Evolutionary conservation across 1,140 invertebrate species (phyloP).

Genomic region (Drosophila dunni): DNA sequence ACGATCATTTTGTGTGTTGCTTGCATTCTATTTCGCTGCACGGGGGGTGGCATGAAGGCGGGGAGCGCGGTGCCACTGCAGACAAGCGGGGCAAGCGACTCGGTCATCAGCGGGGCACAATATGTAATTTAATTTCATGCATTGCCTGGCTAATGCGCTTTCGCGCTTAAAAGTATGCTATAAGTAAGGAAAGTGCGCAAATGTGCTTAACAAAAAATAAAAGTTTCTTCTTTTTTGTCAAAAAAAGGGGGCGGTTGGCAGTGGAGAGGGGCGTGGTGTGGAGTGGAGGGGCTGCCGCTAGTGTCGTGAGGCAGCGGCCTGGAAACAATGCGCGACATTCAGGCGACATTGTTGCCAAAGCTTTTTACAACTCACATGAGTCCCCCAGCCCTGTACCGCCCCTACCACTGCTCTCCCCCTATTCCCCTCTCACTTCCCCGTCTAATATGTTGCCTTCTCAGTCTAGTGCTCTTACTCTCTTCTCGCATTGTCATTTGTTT

Average conservation of each 20-base stretch:
- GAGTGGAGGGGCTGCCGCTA: slow-evolving; percentile 32
- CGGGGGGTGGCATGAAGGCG: background rate
- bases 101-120: slow-evolving; percentile 41
- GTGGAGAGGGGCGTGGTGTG: background rate
- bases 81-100: too few relatives aligned
- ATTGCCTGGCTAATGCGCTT: slow-evolving; percentile 81
- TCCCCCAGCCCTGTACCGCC: slow-evolving; percentile 16
- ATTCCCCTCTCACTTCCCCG: background rate
- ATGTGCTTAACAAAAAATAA: slow-evolving; percentile 77
- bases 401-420: background rate
- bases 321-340: slow-evolving; percentile 82
- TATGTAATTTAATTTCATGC: slow-evolving; percentile 81
- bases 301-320: slow-evolving; percentile 74
- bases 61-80: background rate
- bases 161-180: slow-evolving; percentile 76
- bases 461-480: background rate
- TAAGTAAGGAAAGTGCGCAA: slow-evolving; percentile 76
- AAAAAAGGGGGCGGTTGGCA: slow-evolving; percentile 3
- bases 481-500: slow-evolving; percentile 69
- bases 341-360: slow-evolving; percentile 82
- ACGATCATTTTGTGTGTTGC: slow-evolving; percentile 16
- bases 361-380: slow-evolving; percentile 81
- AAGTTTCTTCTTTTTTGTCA: slow-evolving; percentile 46
- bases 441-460: background rate
- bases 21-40: slow-evolving; percentile 14